A percentile compares a stretch with the other conserved stretches of the same genome.
These are phyloP conservation scores for Chrysochloris asiatica DNA, from an alignment of 2,113 vertebrate genomes.

Conservation along the genomic window DNA sequence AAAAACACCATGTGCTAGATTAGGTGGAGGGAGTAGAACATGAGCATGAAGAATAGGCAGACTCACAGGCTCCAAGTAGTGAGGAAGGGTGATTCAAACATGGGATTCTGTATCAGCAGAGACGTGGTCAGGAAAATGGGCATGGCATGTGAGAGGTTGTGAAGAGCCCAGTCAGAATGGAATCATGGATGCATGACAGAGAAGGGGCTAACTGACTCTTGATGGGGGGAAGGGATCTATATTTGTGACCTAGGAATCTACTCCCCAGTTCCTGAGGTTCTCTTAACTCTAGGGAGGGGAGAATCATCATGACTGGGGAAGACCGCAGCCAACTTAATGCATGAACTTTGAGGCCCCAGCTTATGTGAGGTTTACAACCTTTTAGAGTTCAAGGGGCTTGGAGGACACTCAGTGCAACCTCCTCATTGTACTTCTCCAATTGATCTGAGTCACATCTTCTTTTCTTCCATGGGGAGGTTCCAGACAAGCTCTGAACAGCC, in stretches of 20 bases:
- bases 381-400: not conserved
- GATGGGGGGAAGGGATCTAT: not conserved
- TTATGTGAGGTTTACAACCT: not conserved
- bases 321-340: not conserved
- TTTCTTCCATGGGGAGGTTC: not conserved
- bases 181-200: too few species aligned
- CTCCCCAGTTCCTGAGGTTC: not conserved
- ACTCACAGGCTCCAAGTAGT: not conserved
- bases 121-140: not conserved
- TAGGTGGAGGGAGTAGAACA: not conserved
- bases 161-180: too few species aligned
- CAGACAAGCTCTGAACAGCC: not conserved
- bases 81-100: not conserved
- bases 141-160: rapidly evolving
- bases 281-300: not conserved
- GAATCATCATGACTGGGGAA: not conserved
- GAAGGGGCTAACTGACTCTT: not conserved
- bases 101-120: not conserved
- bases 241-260: not conserved
- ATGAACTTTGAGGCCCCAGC: rapidly evolving
- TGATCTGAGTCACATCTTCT: not conserved
- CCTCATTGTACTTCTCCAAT: not conserved
- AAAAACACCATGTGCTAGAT: not conserved
- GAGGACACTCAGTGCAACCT: not conserved
- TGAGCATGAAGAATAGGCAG: not conserved